A percentile compares a stretch with the other conserved stretches of the same genome.
phyloP scores from a whole-genome alignment of 2,888 invertebrate genomes.

The Eupithecia pulchellata region DNA sequence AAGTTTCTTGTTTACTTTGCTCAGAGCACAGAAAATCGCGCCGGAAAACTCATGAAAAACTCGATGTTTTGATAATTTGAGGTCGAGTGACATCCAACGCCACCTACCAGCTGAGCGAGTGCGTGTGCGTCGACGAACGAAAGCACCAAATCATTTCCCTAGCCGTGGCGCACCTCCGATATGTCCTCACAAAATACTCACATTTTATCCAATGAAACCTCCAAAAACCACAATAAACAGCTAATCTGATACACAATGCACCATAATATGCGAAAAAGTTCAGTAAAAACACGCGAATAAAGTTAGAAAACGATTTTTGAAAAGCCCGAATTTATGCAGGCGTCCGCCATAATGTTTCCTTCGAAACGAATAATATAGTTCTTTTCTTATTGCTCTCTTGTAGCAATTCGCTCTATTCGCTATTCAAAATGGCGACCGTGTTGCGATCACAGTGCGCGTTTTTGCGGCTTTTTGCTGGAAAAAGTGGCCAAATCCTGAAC shows the following conservation, averaged over 20 bases:
- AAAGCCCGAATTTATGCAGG: slow-evolving; percentile 85
- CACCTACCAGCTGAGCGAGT: slow-evolving; percentile 84
- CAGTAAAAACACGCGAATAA: slow-evolving; percentile 84
- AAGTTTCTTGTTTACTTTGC: slow-evolving; percentile 63
- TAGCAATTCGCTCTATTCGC: slow-evolving; percentile 85
- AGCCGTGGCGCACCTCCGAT: slow-evolving; percentile 85
- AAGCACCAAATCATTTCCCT: slow-evolving; percentile 86
- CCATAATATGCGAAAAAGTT: slow-evolving; percentile 85
- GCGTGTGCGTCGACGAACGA: slow-evolving; percentile 85
- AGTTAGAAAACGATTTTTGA: slow-evolving; percentile 86
- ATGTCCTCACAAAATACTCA: slow-evolving; percentile 84
- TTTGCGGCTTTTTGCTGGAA: slow-evolving; percentile 80
- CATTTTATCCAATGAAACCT: slow-evolving; percentile 78
- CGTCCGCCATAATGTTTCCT: slow-evolving; percentile 87
- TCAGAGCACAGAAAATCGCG: slow-evolving; percentile 72
- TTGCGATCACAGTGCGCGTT: slow-evolving; percentile 82
- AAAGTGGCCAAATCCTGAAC: slow-evolving; percentile 79
- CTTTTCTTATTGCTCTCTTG: slow-evolving; percentile 85
- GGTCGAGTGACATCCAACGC: slow-evolving; percentile 79
- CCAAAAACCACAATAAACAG: slow-evolving; percentile 83
- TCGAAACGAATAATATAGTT: slow-evolving; percentile 86
- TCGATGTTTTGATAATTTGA: slow-evolving; percentile 78
- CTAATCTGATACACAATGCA: slow-evolving; percentile 80
- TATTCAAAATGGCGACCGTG: slow-evolving; percentile 86
- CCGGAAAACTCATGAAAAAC: slow-evolving; percentile 85